phyloP scores from a whole-genome alignment of 2,113 vertebrate genomes.

The Zingel zingel region DNA sequence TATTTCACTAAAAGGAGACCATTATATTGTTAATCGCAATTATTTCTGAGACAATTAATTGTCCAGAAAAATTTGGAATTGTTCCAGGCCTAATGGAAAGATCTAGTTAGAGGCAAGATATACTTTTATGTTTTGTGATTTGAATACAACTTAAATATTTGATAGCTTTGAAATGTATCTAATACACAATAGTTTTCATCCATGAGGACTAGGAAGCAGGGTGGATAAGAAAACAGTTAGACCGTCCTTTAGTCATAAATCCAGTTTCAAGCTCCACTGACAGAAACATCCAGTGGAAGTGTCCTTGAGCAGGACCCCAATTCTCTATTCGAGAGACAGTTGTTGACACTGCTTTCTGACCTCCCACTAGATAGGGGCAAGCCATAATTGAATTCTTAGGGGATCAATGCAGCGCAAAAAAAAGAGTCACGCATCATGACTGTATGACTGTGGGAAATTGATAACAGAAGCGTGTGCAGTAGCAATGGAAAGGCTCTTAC shows the following conservation, averaged over 20 bases:
- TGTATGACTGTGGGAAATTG: slow-evolving; percentile 33
- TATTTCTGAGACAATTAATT: too few relatives aligned
- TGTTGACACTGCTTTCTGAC: slow-evolving; percentile 49
- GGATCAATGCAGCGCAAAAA: slow-evolving; percentile 43
- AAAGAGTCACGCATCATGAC: slow-evolving; percentile 21
- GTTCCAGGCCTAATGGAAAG: background rate
- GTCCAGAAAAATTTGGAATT: too few relatives aligned
- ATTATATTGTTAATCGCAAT: too few relatives aligned
- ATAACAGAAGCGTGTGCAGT: slow-evolving; percentile 20
- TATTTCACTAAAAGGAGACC: too few relatives aligned
- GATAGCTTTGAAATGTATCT: background rate
- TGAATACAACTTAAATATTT: background rate
- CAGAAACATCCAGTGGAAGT: slow-evolving; percentile 13
- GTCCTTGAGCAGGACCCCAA: slow-evolving; percentile 38
- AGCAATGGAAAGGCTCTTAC: background rate
- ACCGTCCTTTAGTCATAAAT: background rate
- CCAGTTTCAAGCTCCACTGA: slow-evolving; percentile 22
- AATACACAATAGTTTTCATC: background rate
- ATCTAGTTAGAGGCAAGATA: background rate
- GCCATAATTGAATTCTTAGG: slow-evolving; percentile 51
- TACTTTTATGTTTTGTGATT: slow-evolving; percentile 12
- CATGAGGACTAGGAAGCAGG: background rate
- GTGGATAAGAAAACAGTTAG: background rate
- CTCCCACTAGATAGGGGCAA: slow-evolving; percentile 19
- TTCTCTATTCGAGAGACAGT: slow-evolving; percentile 25